A percentile compares a stretch with the other conserved stretches of the same genome.
These are phyloP conservation scores for Elachura formosa DNA, from an alignment of 2,113 vertebrate genomes.

Conservation along the genomic window DNA sequence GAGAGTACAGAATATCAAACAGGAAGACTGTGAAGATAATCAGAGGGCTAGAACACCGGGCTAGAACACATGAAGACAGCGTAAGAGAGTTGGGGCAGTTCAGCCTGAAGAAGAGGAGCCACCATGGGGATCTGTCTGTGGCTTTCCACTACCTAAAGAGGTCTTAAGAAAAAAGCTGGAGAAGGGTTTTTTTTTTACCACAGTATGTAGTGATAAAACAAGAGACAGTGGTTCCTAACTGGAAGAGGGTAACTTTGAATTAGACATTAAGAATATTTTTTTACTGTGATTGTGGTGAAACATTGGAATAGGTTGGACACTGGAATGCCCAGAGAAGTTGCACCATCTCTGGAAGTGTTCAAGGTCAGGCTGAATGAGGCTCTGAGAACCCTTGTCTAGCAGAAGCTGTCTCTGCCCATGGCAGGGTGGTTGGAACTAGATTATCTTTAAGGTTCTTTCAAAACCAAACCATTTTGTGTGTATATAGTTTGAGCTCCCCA, in stretches of 20 bases:
- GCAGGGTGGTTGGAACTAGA: accelerated
- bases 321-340: neutral
- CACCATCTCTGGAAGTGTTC: neutral
- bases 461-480: neutral
- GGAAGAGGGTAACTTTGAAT: neutral
- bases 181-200: neutral
- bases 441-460: neutral
- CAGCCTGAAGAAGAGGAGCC: neutral
- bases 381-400: neutral
- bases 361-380: neutral
- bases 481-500: neutral
- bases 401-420: neutral
- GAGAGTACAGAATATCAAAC: neutral
- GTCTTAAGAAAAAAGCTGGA: no score
- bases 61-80: neutral
- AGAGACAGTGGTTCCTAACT: neutral
- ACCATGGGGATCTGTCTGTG: no score
- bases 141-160: neutral
- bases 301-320: neutral
- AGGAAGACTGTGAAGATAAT: neutral
- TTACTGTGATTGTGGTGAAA: neutral
- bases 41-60: neutral
- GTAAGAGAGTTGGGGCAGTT: neutral
- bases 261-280: neutral
- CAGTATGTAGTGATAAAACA: no score